Percentiles rank a stretch among this genome's conserved stretches.
Conservation (phyloP, 2,888 invertebrate species). For the Druceiella hillmani region DNA sequence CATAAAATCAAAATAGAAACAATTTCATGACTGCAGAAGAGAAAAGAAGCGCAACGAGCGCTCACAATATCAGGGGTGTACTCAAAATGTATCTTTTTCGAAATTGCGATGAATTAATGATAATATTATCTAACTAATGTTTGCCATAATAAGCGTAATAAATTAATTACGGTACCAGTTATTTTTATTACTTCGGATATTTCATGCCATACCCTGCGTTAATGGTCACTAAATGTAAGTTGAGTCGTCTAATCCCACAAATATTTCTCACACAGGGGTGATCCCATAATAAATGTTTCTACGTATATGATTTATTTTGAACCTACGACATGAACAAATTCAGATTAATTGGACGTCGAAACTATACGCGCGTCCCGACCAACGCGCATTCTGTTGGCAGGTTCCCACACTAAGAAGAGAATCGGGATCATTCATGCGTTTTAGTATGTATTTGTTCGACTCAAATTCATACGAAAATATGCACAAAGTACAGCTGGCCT, state of each 20-base stretch:
- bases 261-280: constrained; percentile 12
- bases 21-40: constrained; percentile 12
- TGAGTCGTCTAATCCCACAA: constrained; percentile 16
- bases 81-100: constrained; percentile 10
- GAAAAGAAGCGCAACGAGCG: constrained; percentile 12
- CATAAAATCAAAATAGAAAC: constrained; percentile 13
- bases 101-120: background rate
- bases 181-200: constrained; percentile 13
- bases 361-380: constrained; percentile 14
- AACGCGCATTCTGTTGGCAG: constrained; percentile 6
- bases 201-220: constrained; percentile 11
- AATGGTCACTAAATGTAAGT: constrained; percentile 14
- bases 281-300: constrained; percentile 2
- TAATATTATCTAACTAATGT: too few relatives aligned
- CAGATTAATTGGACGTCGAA: constrained; percentile 12
- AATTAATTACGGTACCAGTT: too few relatives aligned
- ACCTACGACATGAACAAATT: too few relatives aligned
- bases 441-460: constrained; percentile 13
- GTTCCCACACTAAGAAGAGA: constrained; percentile 7
- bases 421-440: constrained; percentile 13
- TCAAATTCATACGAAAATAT: constrained; percentile 14
- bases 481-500: too few relatives aligned
- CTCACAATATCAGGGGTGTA: constrained; percentile 14
- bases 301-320: background rate
- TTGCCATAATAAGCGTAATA: too few relatives aligned